Evolutionary conservation across 1,140 invertebrate genomes (phyloP).

Genomic region (Hylaeus anthracinus): DNA sequence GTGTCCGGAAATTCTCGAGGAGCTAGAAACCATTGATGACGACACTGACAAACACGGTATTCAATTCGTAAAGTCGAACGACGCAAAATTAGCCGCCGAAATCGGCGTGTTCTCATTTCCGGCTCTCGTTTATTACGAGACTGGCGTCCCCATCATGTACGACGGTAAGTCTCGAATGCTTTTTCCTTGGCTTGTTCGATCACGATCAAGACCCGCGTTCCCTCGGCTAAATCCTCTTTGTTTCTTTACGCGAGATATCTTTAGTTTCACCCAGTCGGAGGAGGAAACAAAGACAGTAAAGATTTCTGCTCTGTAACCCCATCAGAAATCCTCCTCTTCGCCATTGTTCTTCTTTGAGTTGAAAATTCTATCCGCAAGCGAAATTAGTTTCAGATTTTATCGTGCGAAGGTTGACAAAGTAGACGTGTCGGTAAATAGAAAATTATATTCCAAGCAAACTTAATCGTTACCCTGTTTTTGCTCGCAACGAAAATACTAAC

Average conservation of each 20-base stretch:
- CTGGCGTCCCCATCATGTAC: conserved; percentile 95
- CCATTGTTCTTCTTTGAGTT: conserved; percentile 25
- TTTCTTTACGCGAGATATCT: background rate
- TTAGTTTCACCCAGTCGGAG: background rate
- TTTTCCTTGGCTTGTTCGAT: conserved; percentile 43
- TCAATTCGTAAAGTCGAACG: conserved; percentile 96
- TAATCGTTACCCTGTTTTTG: background rate
- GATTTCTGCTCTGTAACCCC: conserved; percentile 4
- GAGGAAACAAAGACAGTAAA: conserved; percentile 11
- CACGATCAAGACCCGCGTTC: conserved; percentile 15
- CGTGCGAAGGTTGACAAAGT: background rate
- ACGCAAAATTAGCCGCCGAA: conserved; percentile 93
- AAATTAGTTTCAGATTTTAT: conserved; percentile 16
- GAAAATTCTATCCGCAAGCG: background rate
- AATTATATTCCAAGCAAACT: background rate
- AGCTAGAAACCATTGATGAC: conserved; percentile 96
- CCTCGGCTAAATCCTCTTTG: conserved; percentile 20
- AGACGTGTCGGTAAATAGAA: background rate
- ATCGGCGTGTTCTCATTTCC: conserved; percentile 95
- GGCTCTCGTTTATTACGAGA: conserved; percentile 95
- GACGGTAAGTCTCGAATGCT: conserved; percentile 87
- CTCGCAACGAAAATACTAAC: background rate
- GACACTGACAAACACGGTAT: conserved; percentile 95
- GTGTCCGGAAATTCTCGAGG: conserved; percentile 91
- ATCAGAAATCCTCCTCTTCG: background rate